phyloP scores from a whole-genome alignment of 2,113 vertebrate genomes.

The Stegostoma tigrinum region DNA sequence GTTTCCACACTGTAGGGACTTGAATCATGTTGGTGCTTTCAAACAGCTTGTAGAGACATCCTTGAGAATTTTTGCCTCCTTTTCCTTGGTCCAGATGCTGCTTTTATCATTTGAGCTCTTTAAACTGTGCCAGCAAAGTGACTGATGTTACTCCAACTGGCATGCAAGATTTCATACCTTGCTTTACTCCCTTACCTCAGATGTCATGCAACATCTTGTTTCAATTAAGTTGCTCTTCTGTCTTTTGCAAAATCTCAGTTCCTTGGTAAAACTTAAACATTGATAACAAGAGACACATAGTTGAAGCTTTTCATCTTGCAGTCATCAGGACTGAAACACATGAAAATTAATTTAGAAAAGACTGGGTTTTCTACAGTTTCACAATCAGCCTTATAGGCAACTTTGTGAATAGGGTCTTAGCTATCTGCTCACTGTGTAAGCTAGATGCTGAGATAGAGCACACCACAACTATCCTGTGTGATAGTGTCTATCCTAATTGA shows the following conservation, averaged over 20 bases:
- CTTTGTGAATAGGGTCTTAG: no score
- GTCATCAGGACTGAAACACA: no score
- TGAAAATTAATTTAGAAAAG: no score
- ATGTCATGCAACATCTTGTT: background rate
- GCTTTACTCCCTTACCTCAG: background rate
- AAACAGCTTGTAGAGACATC: background rate
- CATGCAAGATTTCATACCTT: background rate
- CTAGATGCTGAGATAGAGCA: no score
- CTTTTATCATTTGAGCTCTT: conserved; percentile 4
- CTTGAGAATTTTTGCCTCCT: background rate
- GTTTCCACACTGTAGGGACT: no score
- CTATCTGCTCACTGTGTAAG: no score
- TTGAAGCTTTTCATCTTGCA: no score
- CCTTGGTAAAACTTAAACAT: background rate
- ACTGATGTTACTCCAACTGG: conserved; percentile 23
- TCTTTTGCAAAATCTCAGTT: background rate
- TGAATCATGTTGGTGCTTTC: background rate
- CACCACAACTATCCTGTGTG: no score
- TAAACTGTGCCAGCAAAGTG: background rate
- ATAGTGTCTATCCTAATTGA: no score
- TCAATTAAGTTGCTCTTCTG: background rate
- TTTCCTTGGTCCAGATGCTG: background rate
- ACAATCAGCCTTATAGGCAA: no score
- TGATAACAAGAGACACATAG: no score
- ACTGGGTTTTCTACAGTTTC: no score